Conservation (phyloP, 2,888 invertebrate species). For the Strigamia transsilvanica region DNA sequence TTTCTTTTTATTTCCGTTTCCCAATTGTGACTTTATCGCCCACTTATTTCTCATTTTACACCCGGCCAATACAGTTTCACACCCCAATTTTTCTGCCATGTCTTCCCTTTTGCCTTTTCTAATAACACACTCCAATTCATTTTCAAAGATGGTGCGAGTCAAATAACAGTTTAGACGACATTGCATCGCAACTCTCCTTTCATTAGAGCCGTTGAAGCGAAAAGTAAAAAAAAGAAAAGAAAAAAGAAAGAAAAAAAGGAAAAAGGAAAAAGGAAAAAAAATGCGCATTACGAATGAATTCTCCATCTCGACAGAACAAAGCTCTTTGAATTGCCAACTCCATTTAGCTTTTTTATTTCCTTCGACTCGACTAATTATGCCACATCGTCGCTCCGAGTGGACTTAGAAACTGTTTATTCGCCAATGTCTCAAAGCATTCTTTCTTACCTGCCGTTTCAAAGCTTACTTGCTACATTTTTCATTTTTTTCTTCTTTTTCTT, state of each 20-base stretch:
- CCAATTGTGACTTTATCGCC: conserved; percentile 42
- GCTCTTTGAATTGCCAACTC: conserved; percentile 35
- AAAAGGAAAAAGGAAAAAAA: neutral
- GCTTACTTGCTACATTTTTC: neutral
- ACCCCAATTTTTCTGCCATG: neutral
- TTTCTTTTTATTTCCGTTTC: neutral
- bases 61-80: conserved; percentile 7
- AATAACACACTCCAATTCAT: conserved; percentile 36
- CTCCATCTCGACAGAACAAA: conserved; percentile 33
- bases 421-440: neutral
- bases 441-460: neutral
- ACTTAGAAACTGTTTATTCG: neutral
- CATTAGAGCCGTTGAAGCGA: conserved; percentile 1
- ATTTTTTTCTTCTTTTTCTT: no score
- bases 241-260: neutral
- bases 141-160: conserved; percentile 16
- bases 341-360: neutral
- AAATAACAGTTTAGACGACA: conserved; percentile 29
- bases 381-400: neutral
- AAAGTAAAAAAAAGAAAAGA: neutral
- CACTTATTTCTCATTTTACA: conserved; percentile 49
- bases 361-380: conserved; percentile 31
- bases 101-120: neutral
- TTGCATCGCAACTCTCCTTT: conserved; percentile 27
- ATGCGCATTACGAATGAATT: conserved; percentile 31